Conservation (phyloP, 2,888 invertebrate species). For the Amiota minor region DNA sequence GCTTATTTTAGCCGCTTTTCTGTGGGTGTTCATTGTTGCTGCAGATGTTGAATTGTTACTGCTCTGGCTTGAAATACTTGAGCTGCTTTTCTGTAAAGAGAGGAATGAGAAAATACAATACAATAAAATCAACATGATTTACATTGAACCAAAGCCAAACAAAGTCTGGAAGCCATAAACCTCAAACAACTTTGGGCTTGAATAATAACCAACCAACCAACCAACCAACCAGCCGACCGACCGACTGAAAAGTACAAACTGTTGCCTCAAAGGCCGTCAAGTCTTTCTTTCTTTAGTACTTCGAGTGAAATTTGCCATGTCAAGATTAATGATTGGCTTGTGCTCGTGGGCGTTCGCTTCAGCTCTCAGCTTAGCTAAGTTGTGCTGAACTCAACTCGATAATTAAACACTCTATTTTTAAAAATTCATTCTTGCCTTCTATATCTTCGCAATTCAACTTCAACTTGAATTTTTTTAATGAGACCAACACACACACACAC, state of each 20-base stretch:
- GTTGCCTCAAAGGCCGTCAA: slow-evolving; percentile 6
- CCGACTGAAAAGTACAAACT: neutral
- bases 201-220: no score
- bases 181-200: neutral
- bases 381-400: slow-evolving; percentile 34
- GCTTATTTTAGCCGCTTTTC: slow-evolving; percentile 69
- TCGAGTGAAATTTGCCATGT: slow-evolving; percentile 41
- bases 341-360: slow-evolving; percentile 53
- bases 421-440: neutral
- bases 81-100: slow-evolving; percentile 68
- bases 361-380: slow-evolving; percentile 38
- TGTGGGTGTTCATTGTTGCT: slow-evolving; percentile 66
- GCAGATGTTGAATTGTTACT: slow-evolving; percentile 60
- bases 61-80: slow-evolving; percentile 70
- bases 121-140: slow-evolving; percentile 30
- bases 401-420: slow-evolving; percentile 49
- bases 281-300: slow-evolving; percentile 1
- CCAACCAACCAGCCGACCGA: neutral
- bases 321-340: slow-evolving; percentile 55
- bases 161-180: slow-evolving; percentile 5
- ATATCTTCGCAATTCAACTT: slow-evolving; percentile 27
- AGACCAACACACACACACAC: no score
- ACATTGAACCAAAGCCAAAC: slow-evolving; percentile 11
- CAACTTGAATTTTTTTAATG: no score
- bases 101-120: slow-evolving; percentile 17